These are phyloP conservation scores for Eucriotettix oculatus DNA, from an alignment of 2,888 invertebrate genomes.

Conservation along the genomic window DNA sequence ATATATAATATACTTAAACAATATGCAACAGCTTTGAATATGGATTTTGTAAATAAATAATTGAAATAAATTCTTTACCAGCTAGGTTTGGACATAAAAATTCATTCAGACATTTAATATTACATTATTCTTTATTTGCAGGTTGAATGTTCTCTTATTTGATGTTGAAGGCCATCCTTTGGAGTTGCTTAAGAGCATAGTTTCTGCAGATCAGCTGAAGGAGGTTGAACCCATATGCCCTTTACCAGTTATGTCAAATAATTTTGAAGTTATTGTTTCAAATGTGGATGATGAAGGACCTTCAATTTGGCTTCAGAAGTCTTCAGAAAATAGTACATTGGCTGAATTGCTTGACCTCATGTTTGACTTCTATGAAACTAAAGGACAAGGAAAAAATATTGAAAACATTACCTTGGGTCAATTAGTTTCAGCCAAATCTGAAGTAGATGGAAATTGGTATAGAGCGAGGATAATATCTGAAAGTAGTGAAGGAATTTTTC, in stretches of 20 bases:
- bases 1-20: no score
- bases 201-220: slow-evolving; percentile 26
- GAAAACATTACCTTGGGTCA: slow-evolving; percentile 30
- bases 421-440: slow-evolving; percentile 41
- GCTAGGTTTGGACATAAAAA: no score
- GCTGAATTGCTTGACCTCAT: slow-evolving; percentile 32
- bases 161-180: slow-evolving; percentile 22
- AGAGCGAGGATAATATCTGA: slow-evolving; percentile 36
- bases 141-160: slow-evolving; percentile 49
- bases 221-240: slow-evolving; percentile 30
- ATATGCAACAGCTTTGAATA: no score
- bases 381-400: slow-evolving; percentile 15
- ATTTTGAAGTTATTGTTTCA: slow-evolving; percentile 40
- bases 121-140: slow-evolving; percentile 26
- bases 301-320: slow-evolving; percentile 45
- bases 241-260: slow-evolving; percentile 41
- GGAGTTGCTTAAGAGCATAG: slow-evolving; percentile 19
- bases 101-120: no score
- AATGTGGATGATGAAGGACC: slow-evolving; percentile 33
- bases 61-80: no score
- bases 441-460: slow-evolving; percentile 51
- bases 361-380: slow-evolving; percentile 36
- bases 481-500: slow-evolving; percentile 29
- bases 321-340: slow-evolving; percentile 30
- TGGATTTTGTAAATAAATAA: no score